Evolutionary conservation across 1,140 invertebrate species (phyloP), one percentile per base, ranked within the genome.

Genomic region (Dinothrombium tinctorium): DNA sequence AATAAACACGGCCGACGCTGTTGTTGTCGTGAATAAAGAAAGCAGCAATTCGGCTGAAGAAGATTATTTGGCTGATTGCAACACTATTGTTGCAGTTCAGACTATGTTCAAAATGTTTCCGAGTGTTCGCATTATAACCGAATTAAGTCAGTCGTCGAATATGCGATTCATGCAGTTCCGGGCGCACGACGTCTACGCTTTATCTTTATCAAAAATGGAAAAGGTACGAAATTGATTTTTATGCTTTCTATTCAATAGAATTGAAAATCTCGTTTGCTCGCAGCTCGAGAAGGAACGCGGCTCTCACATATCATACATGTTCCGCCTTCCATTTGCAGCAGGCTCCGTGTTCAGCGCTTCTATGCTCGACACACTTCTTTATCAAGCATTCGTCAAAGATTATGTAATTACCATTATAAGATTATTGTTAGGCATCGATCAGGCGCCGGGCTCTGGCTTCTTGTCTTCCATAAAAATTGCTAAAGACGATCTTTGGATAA

Each of bases 101-200:
- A 92, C 84, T 0, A 94, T 95, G 74, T 92, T 94, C 66, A 89
- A 89, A 83, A 84, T 95, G 64, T 95, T 95, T 63, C 89, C 89
- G 11, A 86, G 77, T 51, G 89, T 92, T 51, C 82, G 86, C 60
- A 92, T 90, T 52, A 94, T 95, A 53, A 95, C 89, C 22, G 90
- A 96, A 61, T 62, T 96, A 37, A 86, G 82, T n/a, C 87, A 95
- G 56, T 87, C 84, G 14, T 86, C 82, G 32, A 98, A 98, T 58
- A 96, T 98, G 89, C 68, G 89, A 49, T 98, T 98, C 56, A 95
- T 95, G 84, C 86, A 95, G 65, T 98, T 98, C 60, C 64, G 86
- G 49, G 87, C 89, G 12, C 81, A 90, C 56, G 89, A 98, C 62
- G 78, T 81, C 54, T 95, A 94, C 57, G 84, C 87, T 4, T 65